These are phyloP conservation scores for Mythimna pallens DNA, from an alignment of 2,888 invertebrate genomes.

Conservation along the genomic window DNA sequence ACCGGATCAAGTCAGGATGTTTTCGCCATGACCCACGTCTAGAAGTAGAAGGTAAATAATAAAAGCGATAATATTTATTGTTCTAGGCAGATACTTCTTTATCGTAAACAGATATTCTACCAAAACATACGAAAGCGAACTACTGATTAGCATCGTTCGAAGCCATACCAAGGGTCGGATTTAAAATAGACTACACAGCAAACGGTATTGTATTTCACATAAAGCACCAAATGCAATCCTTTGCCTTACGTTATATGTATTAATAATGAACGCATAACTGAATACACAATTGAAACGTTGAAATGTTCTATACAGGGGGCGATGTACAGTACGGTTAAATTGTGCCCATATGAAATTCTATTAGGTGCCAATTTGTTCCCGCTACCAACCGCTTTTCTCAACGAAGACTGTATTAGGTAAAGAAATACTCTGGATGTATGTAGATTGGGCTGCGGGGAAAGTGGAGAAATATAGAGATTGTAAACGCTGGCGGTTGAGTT, in stretches of 20 bases:
- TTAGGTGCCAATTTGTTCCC: slow-evolving; percentile 61
- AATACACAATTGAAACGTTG: slow-evolving; percentile 42
- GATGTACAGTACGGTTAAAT: slow-evolving; percentile 53
- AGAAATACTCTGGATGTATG: slow-evolving; percentile 56
- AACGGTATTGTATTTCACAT: slow-evolving; percentile 38
- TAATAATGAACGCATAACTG: slow-evolving; percentile 51
- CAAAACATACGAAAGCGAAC: slow-evolving; percentile 36
- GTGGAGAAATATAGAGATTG: slow-evolving; percentile 43
- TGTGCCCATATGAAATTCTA: slow-evolving; percentile 64
- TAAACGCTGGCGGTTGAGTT: slow-evolving; percentile 43
- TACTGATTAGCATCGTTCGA: slow-evolving; percentile 46
- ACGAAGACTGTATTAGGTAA: slow-evolving; percentile 57
- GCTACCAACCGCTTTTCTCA: slow-evolving; percentile 45
- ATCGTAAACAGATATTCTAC: background rate
- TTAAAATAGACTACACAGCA: slow-evolving; percentile 39
- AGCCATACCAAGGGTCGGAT: slow-evolving; percentile 54
- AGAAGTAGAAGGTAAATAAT: background rate
- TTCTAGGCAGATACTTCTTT: background rate
- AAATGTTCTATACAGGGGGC: slow-evolving; percentile 9
- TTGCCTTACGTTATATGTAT: slow-evolving; percentile 36
- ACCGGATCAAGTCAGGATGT: background rate
- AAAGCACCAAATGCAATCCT: slow-evolving; percentile 38
- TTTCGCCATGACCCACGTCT: background rate
- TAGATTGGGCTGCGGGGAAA: slow-evolving; percentile 48
- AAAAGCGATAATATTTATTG: background rate